A percentile compares a stretch with the other conserved stretches of the same genome.
Conservation (phyloP, 2,113 vertebrate species). For the Cyprinodon variegatus region DNA sequence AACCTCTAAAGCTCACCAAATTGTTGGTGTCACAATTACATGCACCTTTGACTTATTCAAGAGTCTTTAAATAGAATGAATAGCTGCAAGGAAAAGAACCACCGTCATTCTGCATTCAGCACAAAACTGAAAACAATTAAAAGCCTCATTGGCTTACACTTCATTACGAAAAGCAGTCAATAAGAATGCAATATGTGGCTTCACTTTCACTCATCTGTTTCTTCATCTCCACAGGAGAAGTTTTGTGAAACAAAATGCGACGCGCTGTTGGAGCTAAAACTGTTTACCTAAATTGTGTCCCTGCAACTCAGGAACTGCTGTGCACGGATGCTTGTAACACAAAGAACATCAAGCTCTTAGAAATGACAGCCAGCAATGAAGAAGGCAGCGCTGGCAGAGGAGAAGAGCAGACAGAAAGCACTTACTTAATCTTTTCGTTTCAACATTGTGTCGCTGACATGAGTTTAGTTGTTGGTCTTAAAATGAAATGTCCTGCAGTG, state of each 20-base stretch:
- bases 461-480: conserved; percentile 46
- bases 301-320: conserved; percentile 26
- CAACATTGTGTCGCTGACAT: conserved; percentile 55
- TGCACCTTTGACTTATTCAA: conserved; percentile 6
- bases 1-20: background rate
- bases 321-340: conserved; percentile 38
- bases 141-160: conserved; percentile 52
- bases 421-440: conserved; percentile 56
- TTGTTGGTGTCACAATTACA: background rate
- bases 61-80: conserved; percentile 14
- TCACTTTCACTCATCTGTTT: background rate
- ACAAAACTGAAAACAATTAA: conserved; percentile 53
- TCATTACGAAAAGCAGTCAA: conserved; percentile 46
- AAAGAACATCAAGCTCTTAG: conserved; percentile 31
- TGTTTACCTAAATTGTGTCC: conserved; percentile 49
- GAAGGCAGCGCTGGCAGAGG: conserved; percentile 46
- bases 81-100: background rate
- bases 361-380: conserved; percentile 53
- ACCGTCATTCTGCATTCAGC: conserved; percentile 22
- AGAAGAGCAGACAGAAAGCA: conserved; percentile 57
- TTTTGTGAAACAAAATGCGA: conserved; percentile 24
- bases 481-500: conserved; percentile 45
- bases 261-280: conserved; percentile 22
- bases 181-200: conserved; percentile 46
- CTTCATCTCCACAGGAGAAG: background rate